Evolutionary conservation across 1,140 invertebrate species (phyloP).

Genomic region (Lepidurus apus): DNA sequence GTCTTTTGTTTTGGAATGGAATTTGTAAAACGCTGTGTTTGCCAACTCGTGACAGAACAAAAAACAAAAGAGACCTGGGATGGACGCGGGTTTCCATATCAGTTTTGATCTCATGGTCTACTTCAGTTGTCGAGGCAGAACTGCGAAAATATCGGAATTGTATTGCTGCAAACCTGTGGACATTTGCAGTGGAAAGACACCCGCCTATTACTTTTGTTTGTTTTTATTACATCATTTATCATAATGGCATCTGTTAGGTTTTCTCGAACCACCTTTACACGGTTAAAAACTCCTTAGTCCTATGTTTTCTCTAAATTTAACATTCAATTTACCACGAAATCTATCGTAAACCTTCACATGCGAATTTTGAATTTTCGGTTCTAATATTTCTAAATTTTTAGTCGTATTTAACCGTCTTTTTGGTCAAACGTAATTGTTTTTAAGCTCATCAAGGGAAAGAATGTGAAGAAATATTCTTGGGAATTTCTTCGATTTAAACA

Average conservation of each 20-base stretch:
- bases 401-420: no score
- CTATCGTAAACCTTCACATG: no score
- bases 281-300: no score
- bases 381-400: no score
- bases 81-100: not conserved
- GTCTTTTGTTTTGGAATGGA: not conserved
- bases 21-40: not conserved
- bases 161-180: not conserved
- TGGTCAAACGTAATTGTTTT: no score
- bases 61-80: not conserved
- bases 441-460: no score
- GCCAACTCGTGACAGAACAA: not conserved
- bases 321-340: no score
- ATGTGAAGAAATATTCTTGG: no score
- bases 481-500: no score
- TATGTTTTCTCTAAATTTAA: no score
- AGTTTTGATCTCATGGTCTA: not conserved
- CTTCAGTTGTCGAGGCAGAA: not conserved
- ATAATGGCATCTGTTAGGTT: not conserved
- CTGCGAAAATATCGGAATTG: not conserved
- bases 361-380: no score
- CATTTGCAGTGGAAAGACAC: not conserved
- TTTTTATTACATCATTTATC: constrained; percentile 6
- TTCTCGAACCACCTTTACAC: no score
- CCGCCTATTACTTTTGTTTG: not conserved